A percentile compares a stretch with the other conserved stretches of the same genome.
These are phyloP conservation scores for Troilus luridus DNA, from an alignment of 2,888 invertebrate genomes.

Conservation along the genomic window DNA sequence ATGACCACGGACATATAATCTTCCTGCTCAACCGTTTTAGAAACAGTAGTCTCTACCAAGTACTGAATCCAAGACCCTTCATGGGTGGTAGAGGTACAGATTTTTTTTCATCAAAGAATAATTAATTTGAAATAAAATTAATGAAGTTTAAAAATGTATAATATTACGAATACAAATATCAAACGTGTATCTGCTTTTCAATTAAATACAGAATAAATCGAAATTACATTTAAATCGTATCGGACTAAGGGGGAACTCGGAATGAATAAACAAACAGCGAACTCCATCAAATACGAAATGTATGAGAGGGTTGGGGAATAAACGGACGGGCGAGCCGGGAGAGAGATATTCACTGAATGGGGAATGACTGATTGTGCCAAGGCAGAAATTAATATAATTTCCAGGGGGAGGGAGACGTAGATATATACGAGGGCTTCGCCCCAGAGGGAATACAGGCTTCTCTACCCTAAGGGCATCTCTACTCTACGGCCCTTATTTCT, in stretches of 20 bases:
- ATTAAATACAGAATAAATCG: not conserved
- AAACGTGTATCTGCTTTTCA: not conserved
- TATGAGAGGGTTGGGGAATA: not conserved
- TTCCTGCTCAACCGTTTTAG: too few species aligned
- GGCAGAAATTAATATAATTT: constrained; percentile 48
- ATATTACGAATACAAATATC: too few species aligned
- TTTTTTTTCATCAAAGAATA: too few species aligned
- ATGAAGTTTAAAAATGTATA: too few species aligned
- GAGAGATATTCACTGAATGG: constrained; percentile 43
- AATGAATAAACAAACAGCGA: not conserved
- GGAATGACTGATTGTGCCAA: constrained; percentile 29
- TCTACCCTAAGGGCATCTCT: constrained; percentile 8
- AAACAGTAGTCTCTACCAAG: too few species aligned
- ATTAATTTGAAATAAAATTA: too few species aligned
- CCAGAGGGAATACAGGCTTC: not conserved
- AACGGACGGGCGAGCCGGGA: not conserved
- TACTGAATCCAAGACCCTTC: too few species aligned
- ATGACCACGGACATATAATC: too few species aligned
- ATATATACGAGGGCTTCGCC: not conserved
- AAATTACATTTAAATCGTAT: not conserved
- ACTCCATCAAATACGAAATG: not conserved
- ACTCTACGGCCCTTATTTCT: not conserved
- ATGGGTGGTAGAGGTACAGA: too few species aligned
- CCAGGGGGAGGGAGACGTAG: constrained; percentile 30
- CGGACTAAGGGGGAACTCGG: not conserved